Base-by-base conservation (phyloP, 1,140 invertebrate species). In the Bombus polaris region DNA sequence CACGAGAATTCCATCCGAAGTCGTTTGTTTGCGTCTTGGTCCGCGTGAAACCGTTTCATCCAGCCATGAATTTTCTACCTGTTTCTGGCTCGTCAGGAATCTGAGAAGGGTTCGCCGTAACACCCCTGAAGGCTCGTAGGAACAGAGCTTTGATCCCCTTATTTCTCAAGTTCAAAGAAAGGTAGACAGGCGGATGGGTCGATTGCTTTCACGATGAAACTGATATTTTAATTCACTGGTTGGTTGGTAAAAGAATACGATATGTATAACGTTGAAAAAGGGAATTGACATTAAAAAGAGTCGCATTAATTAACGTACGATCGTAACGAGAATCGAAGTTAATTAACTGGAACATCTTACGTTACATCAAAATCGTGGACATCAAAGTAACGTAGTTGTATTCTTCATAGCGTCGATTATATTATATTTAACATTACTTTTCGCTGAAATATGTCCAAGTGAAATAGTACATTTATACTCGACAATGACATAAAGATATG, bases 1-100 rank as follows among this genome's bases (percentile, higher is more conserved):
- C 53, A 66, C 28, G 39, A n/a, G 81, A 83, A 83, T 70, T 74
- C 65, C 42, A 25, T 70, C 32, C 10, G 22, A 37, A 35, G 25
- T 32, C 65, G 73, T 76, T 83, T 77, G 81, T 83, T 83, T 76
- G 81, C 73, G 15, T 32, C 25, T 68, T 68, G 59, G 6, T 75
- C 65, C 10, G 39, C 72, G 71, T 75, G 44, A 44, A 47, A 66
- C 62, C 72, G 76, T 85, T 89, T 85, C 78, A 87, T 37, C 47
- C 35, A 35, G 62, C 25, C 76, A 70, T 28, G 66, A 83, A 88
- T 89, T 78, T 82, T 47, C 68, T 85, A 85, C 76, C 77, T 83
- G 75, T 86, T 65, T 32, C 62, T 32, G 59, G 70, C 79, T 71
- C 47, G 62, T 70, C 42, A 85, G 66, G 87, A 88, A 89, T 88